phyloP scores from a whole-genome alignment of 2,113 vertebrate species.

The Theropithecus gelada region DNA sequence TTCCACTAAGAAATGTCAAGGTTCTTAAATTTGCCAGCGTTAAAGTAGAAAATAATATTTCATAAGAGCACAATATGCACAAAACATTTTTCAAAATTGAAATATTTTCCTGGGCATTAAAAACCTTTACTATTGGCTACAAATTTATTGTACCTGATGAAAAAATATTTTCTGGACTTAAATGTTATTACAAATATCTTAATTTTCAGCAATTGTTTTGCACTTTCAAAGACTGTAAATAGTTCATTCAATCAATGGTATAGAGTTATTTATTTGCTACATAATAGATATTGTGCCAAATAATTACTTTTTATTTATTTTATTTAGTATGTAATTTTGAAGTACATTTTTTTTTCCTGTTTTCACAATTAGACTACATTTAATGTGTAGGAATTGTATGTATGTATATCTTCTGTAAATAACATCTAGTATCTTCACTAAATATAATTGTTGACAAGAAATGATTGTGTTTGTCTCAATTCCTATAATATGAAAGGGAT shows the following conservation, averaged over 20 bases:
- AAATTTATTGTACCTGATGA: slow-evolving; percentile 76
- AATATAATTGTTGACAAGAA: slow-evolving; percentile 83
- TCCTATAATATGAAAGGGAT: slow-evolving; percentile 45
- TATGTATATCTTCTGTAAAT: slow-evolving; percentile 89
- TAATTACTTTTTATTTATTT: slow-evolving; percentile 89
- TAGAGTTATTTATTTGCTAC: slow-evolving; percentile 88
- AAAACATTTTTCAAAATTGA: slow-evolving; percentile 81
- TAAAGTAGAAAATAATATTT: slow-evolving; percentile 78
- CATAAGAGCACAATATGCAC: slow-evolving; percentile 88
- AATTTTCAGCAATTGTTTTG: slow-evolving; percentile 84
- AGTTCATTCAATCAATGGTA: slow-evolving; percentile 83
- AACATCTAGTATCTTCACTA: slow-evolving; percentile 86
- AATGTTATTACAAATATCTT: slow-evolving; percentile 80
- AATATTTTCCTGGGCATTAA: slow-evolving; percentile 84
- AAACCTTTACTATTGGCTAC: slow-evolving; percentile 79
- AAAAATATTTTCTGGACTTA: slow-evolving; percentile 80
- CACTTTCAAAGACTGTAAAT: slow-evolving; percentile 90
- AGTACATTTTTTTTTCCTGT: slow-evolving; percentile 81
- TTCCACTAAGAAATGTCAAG: slow-evolving; percentile 68
- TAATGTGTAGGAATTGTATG: slow-evolving; percentile 80
- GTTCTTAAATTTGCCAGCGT: slow-evolving; percentile 73
- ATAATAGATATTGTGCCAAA: slow-evolving; percentile 87
- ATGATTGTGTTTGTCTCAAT: slow-evolving; percentile 59
- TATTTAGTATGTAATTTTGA: slow-evolving; percentile 83
- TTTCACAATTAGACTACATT: slow-evolving; percentile 87